Evolutionary conservation across 2,888 invertebrate species (phyloP).

Genomic region (Alloplasta piceator): DNA sequence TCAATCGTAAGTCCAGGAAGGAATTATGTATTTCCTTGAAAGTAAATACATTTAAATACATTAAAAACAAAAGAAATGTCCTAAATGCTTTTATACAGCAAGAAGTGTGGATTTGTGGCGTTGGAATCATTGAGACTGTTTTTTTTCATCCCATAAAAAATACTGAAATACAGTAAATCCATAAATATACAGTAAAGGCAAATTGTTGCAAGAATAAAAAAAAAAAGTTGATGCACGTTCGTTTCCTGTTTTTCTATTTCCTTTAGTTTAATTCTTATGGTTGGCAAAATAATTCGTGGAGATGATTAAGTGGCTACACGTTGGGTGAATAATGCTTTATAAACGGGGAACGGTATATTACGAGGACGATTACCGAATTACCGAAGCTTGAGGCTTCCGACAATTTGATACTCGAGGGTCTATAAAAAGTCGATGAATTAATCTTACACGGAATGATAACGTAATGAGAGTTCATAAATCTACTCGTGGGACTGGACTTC

Average conservation of each 20-base stretch:
- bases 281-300: not conserved
- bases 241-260: constrained; percentile 39
- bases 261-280: constrained; percentile 16
- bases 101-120: too few species aligned
- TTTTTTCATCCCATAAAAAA: too few species aligned
- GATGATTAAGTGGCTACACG: constrained; percentile 9
- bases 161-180: not conserved
- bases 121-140: too few species aligned
- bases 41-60: too few species aligned
- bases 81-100: too few species aligned
- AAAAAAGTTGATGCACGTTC: constrained; percentile 17
- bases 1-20: too few species aligned
- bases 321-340: not conserved
- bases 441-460: not conserved
- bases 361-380: constrained; percentile 39
- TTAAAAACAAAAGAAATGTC: too few species aligned
- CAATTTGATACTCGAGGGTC: not conserved
- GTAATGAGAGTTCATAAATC: constrained; percentile 36
- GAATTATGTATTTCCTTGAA: too few species aligned
- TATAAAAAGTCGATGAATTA: constrained; percentile 27
- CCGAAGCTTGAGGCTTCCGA: constrained; percentile 16
- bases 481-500: constrained; percentile 20
- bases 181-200: constrained; percentile 22
- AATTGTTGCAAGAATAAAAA: constrained; percentile 42
- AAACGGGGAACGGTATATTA: constrained; percentile 10